These are phyloP conservation scores for Lacerta viridis DNA, from an alignment of 2,797 vertebrate species.

Conservation along the genomic window DNA sequence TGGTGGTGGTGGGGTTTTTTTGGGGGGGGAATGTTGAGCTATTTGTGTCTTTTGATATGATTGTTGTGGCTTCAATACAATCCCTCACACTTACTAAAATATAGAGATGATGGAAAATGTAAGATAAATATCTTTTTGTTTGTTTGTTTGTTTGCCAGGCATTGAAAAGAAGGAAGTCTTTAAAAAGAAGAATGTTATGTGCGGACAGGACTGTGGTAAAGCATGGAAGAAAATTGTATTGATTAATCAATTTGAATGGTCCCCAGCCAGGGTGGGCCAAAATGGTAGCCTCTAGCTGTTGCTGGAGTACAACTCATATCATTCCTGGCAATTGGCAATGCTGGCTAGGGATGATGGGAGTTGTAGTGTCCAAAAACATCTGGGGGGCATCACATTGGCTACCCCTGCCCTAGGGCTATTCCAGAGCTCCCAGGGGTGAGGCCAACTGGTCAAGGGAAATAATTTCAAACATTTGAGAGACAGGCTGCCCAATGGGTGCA, in stretches of 20 bases:
- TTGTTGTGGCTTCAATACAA: background rate
- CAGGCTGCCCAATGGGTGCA: background rate
- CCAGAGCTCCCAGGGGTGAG: background rate
- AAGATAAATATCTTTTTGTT: background rate
- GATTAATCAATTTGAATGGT: too few relatives aligned
- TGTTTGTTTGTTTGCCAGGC: background rate
- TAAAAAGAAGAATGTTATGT: background rate
- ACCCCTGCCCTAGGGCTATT: too few relatives aligned
- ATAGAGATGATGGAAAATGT: background rate
- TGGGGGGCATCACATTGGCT: too few relatives aligned
- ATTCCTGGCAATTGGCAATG: too few relatives aligned
- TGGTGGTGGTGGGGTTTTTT: too few relatives aligned
- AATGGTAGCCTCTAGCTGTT: too few relatives aligned
- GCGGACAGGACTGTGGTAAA: background rate
- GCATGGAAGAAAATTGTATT: background rate
- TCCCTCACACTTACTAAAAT: background rate
- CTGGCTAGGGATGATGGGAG: too few relatives aligned
- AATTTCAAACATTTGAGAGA: constrained; percentile 2
- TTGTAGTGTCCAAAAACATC: too few relatives aligned
- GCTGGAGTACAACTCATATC: too few relatives aligned
- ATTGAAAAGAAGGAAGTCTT: background rate
- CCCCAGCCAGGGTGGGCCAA: too few relatives aligned
- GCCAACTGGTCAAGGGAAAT: background rate
- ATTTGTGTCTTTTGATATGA: background rate
- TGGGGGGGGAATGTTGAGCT: background rate